phyloP scores from a whole-genome alignment of 2,113 vertebrate species.

The Leptosomus discolor region DNA sequence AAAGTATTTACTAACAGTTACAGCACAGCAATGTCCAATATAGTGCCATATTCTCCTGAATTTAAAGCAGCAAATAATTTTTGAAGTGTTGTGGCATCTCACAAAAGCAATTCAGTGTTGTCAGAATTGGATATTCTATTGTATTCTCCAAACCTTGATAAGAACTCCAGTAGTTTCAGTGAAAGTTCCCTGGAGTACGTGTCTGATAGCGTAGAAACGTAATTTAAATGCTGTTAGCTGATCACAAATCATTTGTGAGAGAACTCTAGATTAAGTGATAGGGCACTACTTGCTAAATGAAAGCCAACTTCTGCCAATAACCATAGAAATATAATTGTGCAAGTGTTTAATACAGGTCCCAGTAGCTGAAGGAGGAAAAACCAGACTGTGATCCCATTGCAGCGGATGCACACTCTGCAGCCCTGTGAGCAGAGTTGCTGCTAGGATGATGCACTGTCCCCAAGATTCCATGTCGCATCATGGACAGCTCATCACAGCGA shows the following conservation, averaged over 20 bases:
- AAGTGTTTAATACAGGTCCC: neutral
- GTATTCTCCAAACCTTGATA: neutral
- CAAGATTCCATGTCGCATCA: fast-evolving
- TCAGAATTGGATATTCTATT: neutral
- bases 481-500: neutral
- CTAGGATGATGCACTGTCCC: neutral
- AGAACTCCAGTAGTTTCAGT: neutral
- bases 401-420: neutral
- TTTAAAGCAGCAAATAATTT: neutral
- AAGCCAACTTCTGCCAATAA: neutral
- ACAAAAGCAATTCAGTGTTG: neutral
- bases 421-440: neutral
- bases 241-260: neutral
- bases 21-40: neutral
- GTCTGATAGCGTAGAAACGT: neutral
- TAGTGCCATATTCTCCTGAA: neutral
- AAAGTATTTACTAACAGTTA: neutral
- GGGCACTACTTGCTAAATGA: neutral
- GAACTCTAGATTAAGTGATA: neutral
- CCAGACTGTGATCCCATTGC: neutral
- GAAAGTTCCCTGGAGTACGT: neutral
- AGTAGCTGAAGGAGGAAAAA: neutral
- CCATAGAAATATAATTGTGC: neutral
- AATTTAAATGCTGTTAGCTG: neutral
- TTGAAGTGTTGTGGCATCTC: neutral